Base-by-base conservation (phyloP, 1,140 invertebrate species). In the Argopecten irradians region DNA sequence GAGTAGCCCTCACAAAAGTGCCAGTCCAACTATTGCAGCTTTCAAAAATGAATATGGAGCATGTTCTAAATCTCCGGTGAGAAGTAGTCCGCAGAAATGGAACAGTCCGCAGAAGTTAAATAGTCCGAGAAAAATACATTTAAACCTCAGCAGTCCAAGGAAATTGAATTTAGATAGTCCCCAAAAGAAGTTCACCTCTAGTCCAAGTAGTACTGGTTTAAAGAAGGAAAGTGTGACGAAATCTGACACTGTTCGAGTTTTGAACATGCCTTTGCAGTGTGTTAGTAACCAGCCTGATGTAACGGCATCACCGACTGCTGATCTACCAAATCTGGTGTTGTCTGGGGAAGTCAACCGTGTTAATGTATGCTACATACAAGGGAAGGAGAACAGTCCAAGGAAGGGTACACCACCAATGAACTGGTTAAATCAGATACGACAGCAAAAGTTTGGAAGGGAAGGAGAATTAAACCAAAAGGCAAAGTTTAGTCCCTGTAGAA, bases 261-360 rank as follows among this genome's bases (percentile, higher is more conserved):
- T 8, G 84, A 97, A 83, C 22, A 34, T 43, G 55, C 46, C 34
- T 33, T 87, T 83, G 96, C 91, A 92, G 96, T 46, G 94, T 9
- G 95, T 96, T 0, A 96, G 96, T 22, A 89, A 35, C 22, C 82
- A 43, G 89, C 93, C 97, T 71, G 55, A 8, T 8, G 22, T 28
- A 5, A 71, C 55, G 7, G 55, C 94, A 83, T 97, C 97, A 0
- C 97, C 97, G 0, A 98, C 97, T 0, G 96, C 96, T 8, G 97
- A 98, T 94, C 95, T 98, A 34, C 98, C 98, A 0, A 93, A 92
- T 85, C 83, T 92, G n/a, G 93, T 93, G 16, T 82, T 91, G 11
- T 91, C 92, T 87, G 90, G 90, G 82, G 83, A 35, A 41, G 82
- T 85, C 0, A 88, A 82, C 22, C 43, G 89, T 19, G 16, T 85